phyloP scores from a whole-genome alignment of 2,888 invertebrate genomes.

The Troilus luridus region DNA sequence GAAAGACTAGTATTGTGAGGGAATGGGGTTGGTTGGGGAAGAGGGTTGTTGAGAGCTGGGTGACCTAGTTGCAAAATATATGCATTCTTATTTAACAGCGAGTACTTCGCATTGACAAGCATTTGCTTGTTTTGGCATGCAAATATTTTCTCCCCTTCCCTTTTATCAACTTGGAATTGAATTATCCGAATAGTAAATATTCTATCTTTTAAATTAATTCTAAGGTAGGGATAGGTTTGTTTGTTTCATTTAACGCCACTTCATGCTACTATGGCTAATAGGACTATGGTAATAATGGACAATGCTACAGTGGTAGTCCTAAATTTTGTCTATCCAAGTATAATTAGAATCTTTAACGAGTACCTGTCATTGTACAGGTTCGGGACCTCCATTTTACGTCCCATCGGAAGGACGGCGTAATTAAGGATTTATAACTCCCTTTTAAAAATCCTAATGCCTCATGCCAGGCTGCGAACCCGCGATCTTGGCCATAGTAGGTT shows the following conservation, averaged over 20 bases:
- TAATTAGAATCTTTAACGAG: too few species aligned
- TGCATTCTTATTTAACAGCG: background rate
- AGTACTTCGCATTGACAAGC: background rate
- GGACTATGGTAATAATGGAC: too few species aligned
- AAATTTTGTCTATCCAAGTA: too few species aligned
- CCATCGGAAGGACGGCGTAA: too few species aligned
- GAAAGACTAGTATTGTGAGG: background rate
- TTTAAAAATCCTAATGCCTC: too few species aligned
- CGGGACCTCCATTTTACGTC: too few species aligned
- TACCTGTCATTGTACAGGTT: too few species aligned
- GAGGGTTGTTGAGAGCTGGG: background rate
- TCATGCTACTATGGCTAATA: background rate
- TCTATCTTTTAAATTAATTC: background rate
- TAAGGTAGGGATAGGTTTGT: too few species aligned
- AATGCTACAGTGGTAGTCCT: too few species aligned
- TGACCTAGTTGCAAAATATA: constrained; percentile 5
- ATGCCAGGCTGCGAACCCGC: too few species aligned
- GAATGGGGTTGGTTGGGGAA: background rate
- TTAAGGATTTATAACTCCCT: too few species aligned
- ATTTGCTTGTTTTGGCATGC: background rate
- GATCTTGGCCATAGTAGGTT: too few species aligned
- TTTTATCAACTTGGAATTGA: background rate
- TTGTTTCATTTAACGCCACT: background rate
- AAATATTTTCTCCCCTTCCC: background rate
- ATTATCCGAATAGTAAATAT: background rate